These are phyloP conservation scores for Agriotes lineatus DNA, from an alignment of 2,888 invertebrate genomes.

Conservation along the genomic window DNA sequence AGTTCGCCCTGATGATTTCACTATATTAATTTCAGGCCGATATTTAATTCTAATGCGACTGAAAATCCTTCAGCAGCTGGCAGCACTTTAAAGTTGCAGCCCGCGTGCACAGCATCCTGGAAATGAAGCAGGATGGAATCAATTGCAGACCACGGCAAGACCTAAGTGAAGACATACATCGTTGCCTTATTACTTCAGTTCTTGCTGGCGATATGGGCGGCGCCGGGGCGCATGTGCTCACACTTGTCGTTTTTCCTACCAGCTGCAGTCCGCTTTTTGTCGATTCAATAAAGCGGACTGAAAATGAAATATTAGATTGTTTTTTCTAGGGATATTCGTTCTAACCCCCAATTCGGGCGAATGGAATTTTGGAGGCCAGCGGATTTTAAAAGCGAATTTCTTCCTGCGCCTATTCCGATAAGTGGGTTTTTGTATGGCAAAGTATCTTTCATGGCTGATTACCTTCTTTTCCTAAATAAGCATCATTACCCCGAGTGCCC, in stretches of 20 bases:
- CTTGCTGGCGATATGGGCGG: constrained; percentile 42
- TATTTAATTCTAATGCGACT: background rate
- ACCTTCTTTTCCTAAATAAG: background rate
- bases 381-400: constrained; percentile 56
- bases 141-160: constrained; percentile 42
- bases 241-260: constrained; percentile 48
- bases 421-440: constrained; percentile 51
- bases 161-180: constrained; percentile 48
- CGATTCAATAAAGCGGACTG: constrained; percentile 55
- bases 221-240: constrained; percentile 46
- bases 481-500: background rate
- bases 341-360: constrained; percentile 50
- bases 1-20: background rate
- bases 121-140: constrained; percentile 30
- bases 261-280: constrained; percentile 53
- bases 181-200: constrained; percentile 48
- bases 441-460: constrained; percentile 28
- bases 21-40: background rate
- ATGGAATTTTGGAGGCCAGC: constrained; percentile 53
- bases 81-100: background rate
- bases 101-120: background rate
- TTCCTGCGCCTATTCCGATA: constrained; percentile 53
- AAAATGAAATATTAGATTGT: constrained; percentile 59
- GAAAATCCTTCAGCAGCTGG: too few relatives aligned
- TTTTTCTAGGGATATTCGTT: constrained; percentile 53